Evolutionary conservation across 2,113 vertebrate species (phyloP).

Genomic region (Mandrillus leucophaeus): DNA sequence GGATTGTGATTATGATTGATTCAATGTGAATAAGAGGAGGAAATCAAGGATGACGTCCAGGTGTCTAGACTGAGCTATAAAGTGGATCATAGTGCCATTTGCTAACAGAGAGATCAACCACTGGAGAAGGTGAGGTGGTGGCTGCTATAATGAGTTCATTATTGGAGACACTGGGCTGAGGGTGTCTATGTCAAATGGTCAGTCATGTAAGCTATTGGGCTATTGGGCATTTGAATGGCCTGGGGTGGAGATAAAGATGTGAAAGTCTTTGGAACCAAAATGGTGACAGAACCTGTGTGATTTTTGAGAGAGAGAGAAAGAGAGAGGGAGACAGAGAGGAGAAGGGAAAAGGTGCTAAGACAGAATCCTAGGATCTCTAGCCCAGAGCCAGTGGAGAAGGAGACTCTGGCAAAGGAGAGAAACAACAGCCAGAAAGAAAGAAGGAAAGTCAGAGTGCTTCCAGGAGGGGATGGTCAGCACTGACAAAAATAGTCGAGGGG

Average conservation of each 20-base stretch:
- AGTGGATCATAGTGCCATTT: not conserved
- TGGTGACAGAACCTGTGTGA: not conserved
- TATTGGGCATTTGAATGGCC: not conserved
- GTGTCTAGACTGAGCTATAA: not conserved
- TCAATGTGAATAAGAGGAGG: not conserved
- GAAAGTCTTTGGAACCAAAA: not conserved
- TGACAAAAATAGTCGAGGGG: not conserved
- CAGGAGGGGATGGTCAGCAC: not conserved
- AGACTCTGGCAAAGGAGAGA: not conserved
- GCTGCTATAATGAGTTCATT: not conserved
- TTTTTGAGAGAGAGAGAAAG: not conserved
- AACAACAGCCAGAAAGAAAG: not conserved
- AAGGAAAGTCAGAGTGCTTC: not conserved
- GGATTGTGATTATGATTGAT: not conserved
- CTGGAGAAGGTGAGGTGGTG: not conserved
- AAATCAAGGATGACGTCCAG: not conserved
- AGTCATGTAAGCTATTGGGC: not conserved
- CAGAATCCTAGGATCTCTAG: not conserved
- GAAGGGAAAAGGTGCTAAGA: not conserved
- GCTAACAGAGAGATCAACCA: not conserved
- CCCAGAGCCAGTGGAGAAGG: not conserved
- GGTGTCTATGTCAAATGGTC: not conserved
- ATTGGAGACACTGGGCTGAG: not conserved
- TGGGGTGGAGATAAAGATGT: not conserved
- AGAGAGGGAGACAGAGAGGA: not conserved